A percentile compares a stretch with the other conserved stretches of the same genome.
Conservation (phyloP, 37 sponge, comb jelly and placozoan species). For the Petrosia ficiformis region DNA sequence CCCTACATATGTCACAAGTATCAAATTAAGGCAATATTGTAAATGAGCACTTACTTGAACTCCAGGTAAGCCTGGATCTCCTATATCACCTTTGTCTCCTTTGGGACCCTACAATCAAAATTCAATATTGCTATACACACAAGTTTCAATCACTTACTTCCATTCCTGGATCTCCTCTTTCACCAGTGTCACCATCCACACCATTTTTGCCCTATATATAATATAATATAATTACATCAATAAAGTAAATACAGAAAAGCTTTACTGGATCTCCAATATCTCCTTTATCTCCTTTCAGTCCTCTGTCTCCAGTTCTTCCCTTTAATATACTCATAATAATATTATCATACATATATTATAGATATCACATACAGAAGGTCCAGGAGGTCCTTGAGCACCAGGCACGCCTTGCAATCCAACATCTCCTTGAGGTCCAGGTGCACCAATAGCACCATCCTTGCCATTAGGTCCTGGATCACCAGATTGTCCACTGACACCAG, state of each 20-base stretch:
- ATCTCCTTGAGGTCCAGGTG: conserved; percentile 46
- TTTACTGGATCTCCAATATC: background rate
- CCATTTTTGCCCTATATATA: conserved; percentile 1
- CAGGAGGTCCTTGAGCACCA: conserved; percentile 27
- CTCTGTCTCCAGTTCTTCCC: background rate
- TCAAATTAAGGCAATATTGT: background rate
- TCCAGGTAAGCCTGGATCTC: background rate
- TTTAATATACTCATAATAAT: background rate
- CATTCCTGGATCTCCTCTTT: conserved; percentile 6
- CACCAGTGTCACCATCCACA: conserved; percentile 12
- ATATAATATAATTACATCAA: background rate
- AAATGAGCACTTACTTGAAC: background rate
- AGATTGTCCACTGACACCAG: conserved; percentile 57
- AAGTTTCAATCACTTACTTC: background rate
- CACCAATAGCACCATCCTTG: conserved; percentile 30
- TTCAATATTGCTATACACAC: background rate
- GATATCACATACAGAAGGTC: conserved; percentile 25
- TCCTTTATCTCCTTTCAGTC: background rate
- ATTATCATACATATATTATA: background rate
- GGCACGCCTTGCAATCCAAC: conserved; percentile 47
- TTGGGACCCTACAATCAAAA: background rate
- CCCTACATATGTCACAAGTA: conserved; percentile 4
- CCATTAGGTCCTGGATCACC: conserved; percentile 42
- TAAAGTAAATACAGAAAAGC: background rate
- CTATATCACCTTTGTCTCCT: conserved; percentile 28